Conservation (phyloP, 2,888 invertebrate species). For the Nasonia oneida region DNA sequence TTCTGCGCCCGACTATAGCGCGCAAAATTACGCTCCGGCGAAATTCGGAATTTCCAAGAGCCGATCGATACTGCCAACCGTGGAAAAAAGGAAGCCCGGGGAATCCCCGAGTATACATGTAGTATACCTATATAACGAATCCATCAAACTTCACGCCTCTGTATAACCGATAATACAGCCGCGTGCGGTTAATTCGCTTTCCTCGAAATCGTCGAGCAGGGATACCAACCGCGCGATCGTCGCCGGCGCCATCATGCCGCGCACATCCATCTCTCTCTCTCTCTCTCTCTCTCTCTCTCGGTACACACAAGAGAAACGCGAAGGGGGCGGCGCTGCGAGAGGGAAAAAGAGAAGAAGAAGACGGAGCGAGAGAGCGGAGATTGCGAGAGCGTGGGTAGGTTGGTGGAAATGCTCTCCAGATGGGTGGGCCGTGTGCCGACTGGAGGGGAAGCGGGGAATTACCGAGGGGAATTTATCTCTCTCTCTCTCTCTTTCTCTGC, state of each 20-base stretch:
- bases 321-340: slow-evolving; percentile 53
- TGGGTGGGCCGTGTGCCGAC: slow-evolving; percentile 10
- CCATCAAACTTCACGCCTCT: not conserved
- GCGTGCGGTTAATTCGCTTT: slow-evolving; percentile 58
- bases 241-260: not conserved
- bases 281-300: slow-evolving; percentile 6
- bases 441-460: slow-evolving; percentile 1
- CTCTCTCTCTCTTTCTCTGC: not conserved
- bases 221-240: not conserved
- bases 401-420: slow-evolving; percentile 39
- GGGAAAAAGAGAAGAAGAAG: slow-evolving; percentile 23
- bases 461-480: not conserved
- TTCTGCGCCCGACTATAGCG: too few relatives aligned
- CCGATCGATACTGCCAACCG: not conserved
- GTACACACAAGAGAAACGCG: slow-evolving; percentile 36
- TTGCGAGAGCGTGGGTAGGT: slow-evolving; percentile 32
- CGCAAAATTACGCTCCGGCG: not conserved
- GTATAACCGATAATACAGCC: not conserved
- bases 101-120: not conserved
- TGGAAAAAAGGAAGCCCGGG: not conserved
- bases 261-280: slow-evolving; percentile 2
- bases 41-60: not conserved
- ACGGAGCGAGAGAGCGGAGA: slow-evolving; percentile 20
- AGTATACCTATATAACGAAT: not conserved
- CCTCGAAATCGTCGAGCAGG: slow-evolving; percentile 68